Evolutionary conservation across 2,888 invertebrate species (phyloP), one percentile per base, ranked within the genome.

Genomic region (Scaeva pyrastri): DNA sequence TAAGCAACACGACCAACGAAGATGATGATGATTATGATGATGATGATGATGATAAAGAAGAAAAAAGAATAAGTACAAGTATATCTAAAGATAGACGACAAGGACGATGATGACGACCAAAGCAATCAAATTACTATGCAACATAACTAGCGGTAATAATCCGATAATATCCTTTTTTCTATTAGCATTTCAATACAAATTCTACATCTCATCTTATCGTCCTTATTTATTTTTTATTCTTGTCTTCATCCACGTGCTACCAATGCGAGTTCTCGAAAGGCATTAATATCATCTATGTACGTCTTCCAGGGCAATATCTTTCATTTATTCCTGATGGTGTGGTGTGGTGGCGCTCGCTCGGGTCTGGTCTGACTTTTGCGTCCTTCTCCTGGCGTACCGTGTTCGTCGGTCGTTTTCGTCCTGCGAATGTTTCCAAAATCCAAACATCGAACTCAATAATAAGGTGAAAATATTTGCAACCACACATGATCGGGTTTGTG

Each of bases 61-160:
- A 43, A 31, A 52, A 64, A 60, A 14, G 19, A 16, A 39, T 1
- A 23, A 10, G 23, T 7, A 12, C 16, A 50, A 1, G 1, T 21
- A 14, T 31, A 43, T 16, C 21, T 50, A 48, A 36, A 55, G 39
- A 64, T 21, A 43, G 76, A 68, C 26, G 56, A 73, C 50, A 60
- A 75, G 31, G 45, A 74, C 62, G 66, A 66, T 52, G 55, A 73
- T 55, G 55, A 75, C 76, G 62, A 76, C 76, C 72, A 43, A 82
- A 81, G 74, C 82, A 86, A 82, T 86, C 86, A 86, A 86, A 86
- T 86, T 78, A 86, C 86, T 86, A 86, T 82, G 82, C 82, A 86
- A 82, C 86, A 78, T 86, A 82, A 82, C 86, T 86, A 82, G 86
- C 86, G 86, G 77, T 86, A 86, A 81, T 82, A 86, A 86, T 78